phyloP scores from a whole-genome alignment of 1,140 invertebrate species.

The Leptonema lineaticorne region DNA sequence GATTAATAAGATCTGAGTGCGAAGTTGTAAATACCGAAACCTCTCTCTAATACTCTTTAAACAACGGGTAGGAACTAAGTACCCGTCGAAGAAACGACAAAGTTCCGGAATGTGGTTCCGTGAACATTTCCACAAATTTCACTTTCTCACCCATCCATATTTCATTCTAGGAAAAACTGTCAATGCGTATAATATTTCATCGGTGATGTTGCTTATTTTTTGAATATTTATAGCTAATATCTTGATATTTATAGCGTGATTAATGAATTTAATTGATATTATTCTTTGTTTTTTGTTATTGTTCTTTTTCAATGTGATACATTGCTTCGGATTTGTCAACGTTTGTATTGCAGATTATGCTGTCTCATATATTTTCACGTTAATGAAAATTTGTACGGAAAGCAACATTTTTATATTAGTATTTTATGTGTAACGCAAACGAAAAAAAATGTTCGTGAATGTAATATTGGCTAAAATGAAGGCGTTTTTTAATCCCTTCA shows the following conservation, averaged over 20 bases:
- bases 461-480: too few relatives aligned
- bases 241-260: not conserved
- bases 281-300: not conserved
- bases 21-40: constrained; percentile 9
- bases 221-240: not conserved
- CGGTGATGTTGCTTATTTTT: too few relatives aligned
- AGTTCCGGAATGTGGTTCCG: not conserved
- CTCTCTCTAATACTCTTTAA: not conserved
- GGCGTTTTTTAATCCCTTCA: too few relatives aligned
- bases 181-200: not conserved
- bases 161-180: not conserved
- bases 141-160: not conserved
- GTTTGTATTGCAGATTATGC: too few relatives aligned
- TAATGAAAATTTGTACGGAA: not conserved
- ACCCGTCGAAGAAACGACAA: not conserved
- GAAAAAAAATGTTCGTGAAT: too few relatives aligned
- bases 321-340: not conserved
- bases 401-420: too few relatives aligned
- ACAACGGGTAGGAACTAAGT: not conserved
- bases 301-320: not conserved
- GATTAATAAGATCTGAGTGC: constrained; percentile 15
- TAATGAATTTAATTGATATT: not conserved
- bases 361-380: not conserved
- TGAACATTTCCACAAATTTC: not conserved
- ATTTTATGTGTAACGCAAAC: too few relatives aligned